Evolutionary conservation across 2,113 vertebrate species (phyloP).

Genomic region (Eretmochelys imbricata): DNA sequence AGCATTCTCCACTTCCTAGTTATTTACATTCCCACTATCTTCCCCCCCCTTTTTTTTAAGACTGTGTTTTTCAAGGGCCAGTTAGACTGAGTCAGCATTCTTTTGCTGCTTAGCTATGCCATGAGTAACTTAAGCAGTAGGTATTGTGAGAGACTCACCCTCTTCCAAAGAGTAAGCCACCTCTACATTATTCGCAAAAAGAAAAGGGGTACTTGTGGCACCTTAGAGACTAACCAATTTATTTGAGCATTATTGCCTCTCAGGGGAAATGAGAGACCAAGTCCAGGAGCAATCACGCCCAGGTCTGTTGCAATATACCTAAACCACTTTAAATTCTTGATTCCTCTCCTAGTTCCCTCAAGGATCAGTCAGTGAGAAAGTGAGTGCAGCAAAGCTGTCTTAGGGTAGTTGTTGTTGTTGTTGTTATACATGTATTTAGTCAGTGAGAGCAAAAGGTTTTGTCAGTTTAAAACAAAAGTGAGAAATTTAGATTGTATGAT

Average conservation of each 20-base stretch:
- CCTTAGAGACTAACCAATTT: no score
- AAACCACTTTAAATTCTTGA: slow-evolving; percentile 24
- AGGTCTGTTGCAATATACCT: neutral
- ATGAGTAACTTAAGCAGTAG: neutral
- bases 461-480: slow-evolving; percentile 42
- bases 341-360: slow-evolving; percentile 23
- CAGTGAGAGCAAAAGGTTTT: slow-evolving; percentile 36
- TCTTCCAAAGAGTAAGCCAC: neutral
- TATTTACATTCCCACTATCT: neutral
- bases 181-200: neutral
- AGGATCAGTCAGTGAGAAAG: slow-evolving; percentile 28
- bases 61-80: neutral
- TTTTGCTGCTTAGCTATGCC: neutral
- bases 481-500: slow-evolving; percentile 14
- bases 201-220: no score
- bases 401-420: slow-evolving; percentile 36
- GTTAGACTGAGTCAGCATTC: neutral
- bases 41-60: neutral
- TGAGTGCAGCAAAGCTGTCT: neutral
- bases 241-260: neutral
- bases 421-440: neutral
- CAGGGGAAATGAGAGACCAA: neutral
- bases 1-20: neutral
- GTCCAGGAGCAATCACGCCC: neutral
- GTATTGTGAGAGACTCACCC: neutral